Evolutionary conservation across 2,888 invertebrate species (phyloP), one percentile per base, ranked within the genome.

Genomic region (Trypoxylon attenuatum): DNA sequence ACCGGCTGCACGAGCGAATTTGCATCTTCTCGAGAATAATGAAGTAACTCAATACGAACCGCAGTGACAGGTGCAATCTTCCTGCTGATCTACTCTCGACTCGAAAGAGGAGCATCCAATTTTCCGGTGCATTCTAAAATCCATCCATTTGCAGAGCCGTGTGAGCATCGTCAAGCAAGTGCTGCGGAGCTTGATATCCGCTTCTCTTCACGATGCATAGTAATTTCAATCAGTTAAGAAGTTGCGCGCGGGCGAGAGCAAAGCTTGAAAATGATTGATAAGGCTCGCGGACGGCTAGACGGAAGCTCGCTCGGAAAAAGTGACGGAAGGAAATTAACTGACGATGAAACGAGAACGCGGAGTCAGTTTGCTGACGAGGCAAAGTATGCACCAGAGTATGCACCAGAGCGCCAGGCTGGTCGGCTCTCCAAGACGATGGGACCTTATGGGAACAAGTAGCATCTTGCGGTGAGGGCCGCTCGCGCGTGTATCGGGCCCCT

Each of bases 371-470:
- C 57, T 66, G 66, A 65, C 57, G 59, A 55, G 60, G 56, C 62
- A 56, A 25, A 57, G 45, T 16, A 43, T 21, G 50, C 22, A 45
- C 53, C 45, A 23, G 23, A 16, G n/a, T 38, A 46, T n/a, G n/a
- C n/a, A n/a, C n/a, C n/a, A n/a, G n/a, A n/a, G n/a, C n/a, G 33
- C n/a, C 33, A 4, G 33, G 33, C n/a, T 33, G 15, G 19, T 47
- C 15, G 50, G 55, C 39, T 23, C 50, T 41, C 41, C 45, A 42
- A 45, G 58, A 22, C 19, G 47, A 46, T 23, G 58, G 60, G 57
- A 60, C 61, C 65, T 76, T 76, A 76, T 69, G 76, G 71, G 64
- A 76, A 73, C 68, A 76, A 68, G 76, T 73, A 71, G 73, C 64
- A 23, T 55, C 38, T 49, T 55, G 53, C 54, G 61, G 53, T 59